Percentiles rank a stretch among this genome's conserved stretches.
phyloP scores from a whole-genome alignment of 2,113 vertebrate species.

The Tangachromis dhanisi region DNA sequence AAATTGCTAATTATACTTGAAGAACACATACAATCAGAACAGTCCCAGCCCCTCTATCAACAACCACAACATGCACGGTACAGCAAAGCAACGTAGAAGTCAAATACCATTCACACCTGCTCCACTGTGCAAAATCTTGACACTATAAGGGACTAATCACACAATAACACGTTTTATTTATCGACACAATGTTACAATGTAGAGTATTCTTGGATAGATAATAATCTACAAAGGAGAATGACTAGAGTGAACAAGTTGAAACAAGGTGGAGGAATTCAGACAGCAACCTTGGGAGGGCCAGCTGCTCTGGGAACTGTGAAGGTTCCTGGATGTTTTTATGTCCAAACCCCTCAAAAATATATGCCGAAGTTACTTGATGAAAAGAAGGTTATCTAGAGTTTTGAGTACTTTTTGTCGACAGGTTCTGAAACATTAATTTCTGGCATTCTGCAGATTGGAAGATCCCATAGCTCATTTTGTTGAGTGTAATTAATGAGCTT shows the following conservation, averaged over 20 bases:
- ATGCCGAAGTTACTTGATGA: background rate
- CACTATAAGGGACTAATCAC: background rate
- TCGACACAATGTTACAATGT: background rate
- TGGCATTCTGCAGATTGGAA: background rate
- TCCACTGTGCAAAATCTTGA: background rate
- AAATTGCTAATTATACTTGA: background rate
- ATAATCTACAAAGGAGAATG: background rate
- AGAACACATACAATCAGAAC: background rate
- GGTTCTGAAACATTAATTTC: background rate
- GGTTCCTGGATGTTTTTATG: background rate
- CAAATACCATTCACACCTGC: background rate
- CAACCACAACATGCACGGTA: background rate
- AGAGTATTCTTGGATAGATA: background rate
- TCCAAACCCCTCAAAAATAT: background rate
- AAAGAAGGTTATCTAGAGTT: background rate
- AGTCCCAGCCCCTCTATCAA: background rate
- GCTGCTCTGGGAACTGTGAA: background rate
- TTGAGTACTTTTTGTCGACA: background rate
- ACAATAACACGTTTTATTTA: background rate
- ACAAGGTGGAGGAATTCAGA: constrained; percentile 34
- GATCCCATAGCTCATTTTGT: background rate
- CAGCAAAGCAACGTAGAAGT: background rate
- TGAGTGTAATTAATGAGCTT: background rate
- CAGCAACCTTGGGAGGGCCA: background rate
- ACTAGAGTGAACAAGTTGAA: constrained; percentile 20